Evolutionary conservation across 2,113 vertebrate species (phyloP).

Genomic region (Panurus biarmicus): DNA sequence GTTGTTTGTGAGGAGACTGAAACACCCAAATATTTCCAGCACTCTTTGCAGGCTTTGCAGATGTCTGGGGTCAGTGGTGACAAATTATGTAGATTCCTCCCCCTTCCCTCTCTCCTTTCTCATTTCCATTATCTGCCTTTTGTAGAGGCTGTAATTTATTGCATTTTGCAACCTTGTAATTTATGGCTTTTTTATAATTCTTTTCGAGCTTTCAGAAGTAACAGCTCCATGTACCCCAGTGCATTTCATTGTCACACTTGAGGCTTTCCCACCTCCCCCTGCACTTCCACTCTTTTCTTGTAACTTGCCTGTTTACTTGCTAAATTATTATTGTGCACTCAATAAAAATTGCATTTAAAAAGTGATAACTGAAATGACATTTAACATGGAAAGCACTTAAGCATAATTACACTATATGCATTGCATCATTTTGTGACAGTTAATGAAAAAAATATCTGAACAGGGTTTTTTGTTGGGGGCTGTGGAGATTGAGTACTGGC

Average conservation of each 20-base stretch:
- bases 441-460: constrained; percentile 45
- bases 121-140: constrained; percentile 69
- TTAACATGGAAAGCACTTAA: constrained; percentile 75
- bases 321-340: constrained; percentile 71
- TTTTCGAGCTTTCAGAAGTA: constrained; percentile 59
- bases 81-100: constrained; percentile 69
- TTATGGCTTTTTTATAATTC: constrained; percentile 63
- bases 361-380: constrained; percentile 74
- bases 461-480: not conserved
- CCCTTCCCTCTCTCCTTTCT: constrained; percentile 46
- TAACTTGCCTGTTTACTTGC: constrained; percentile 63
- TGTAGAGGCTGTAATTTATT: constrained; percentile 70
- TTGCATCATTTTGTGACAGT: constrained; percentile 69
- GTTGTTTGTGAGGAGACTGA: constrained; percentile 2
- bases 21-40: constrained; percentile 60
- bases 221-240: constrained; percentile 46
- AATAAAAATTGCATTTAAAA: constrained; percentile 72
- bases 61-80: constrained; percentile 65
- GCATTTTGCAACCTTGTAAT: constrained; percentile 69
- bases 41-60: constrained; percentile 41
- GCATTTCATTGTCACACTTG: constrained; percentile 57
- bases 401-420: constrained; percentile 74
- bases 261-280: constrained; percentile 49
- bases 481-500: not conserved
- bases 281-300: constrained; percentile 52